Conservation (phyloP, 2,888 invertebrate genomes). For the Eupithecia vulgata region DNA sequence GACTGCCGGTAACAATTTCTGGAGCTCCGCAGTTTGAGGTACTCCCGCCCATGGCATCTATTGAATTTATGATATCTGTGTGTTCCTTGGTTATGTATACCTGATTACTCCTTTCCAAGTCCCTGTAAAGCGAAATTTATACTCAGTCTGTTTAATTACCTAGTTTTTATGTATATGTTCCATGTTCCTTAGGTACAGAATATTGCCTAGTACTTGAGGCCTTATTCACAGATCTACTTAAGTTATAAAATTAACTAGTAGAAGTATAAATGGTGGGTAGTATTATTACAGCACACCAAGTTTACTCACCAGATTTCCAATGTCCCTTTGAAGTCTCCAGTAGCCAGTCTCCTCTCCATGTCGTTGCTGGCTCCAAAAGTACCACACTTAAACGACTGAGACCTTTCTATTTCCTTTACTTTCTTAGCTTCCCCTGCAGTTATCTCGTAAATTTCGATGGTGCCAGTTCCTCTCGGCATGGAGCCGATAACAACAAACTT, state of each 20-base stretch:
- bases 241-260: neutral
- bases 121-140: constrained; percentile 80
- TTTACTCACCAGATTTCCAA: constrained; percentile 88
- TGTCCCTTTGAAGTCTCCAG: constrained; percentile 95
- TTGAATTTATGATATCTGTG: constrained; percentile 93
- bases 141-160: neutral
- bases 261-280: neutral
- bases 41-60: constrained; percentile 95
- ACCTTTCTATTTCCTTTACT: constrained; percentile 89
- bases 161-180: neutral
- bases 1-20: constrained; percentile 96
- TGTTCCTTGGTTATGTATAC: constrained; percentile 92
- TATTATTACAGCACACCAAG: neutral
- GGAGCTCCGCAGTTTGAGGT: constrained; percentile 94
- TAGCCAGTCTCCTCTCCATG: constrained; percentile 91
- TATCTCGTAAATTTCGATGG: constrained; percentile 92
- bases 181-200: neutral
- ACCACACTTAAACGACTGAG: constrained; percentile 95
- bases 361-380: constrained; percentile 95
- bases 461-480: constrained; percentile 92
- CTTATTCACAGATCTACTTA: neutral
- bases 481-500: constrained; percentile 96
- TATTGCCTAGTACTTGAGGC: neutral
- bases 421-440: constrained; percentile 88
- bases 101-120: constrained; percentile 90